Conservation (phyloP, 2,113 vertebrate genomes). For the Podilymbus podiceps region DNA sequence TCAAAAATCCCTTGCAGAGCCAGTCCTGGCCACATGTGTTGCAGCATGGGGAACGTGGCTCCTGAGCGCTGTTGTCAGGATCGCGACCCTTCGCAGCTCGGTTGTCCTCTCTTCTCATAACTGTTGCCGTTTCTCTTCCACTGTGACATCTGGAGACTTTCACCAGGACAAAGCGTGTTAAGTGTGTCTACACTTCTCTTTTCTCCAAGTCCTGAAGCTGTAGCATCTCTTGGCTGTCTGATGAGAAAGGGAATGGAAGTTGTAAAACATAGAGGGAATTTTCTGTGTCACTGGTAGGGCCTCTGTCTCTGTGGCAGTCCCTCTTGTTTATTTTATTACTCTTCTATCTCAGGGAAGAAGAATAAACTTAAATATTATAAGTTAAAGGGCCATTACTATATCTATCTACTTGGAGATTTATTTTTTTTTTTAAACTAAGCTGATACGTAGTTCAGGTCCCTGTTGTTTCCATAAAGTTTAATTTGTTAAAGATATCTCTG, state of each 20-base stretch:
- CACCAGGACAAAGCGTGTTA: neutral
- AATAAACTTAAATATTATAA: neutral
- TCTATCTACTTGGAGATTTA: neutral
- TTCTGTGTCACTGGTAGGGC: neutral
- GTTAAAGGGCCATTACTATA: neutral
- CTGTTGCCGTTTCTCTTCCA: neutral
- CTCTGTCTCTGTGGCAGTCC: neutral
- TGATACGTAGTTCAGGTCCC: neutral
- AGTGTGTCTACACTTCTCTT: neutral
- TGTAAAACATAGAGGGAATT: neutral
- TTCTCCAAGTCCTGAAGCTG: neutral
- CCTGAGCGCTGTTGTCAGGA: neutral
- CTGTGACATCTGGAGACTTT: neutral
- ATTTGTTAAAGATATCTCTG: neutral
- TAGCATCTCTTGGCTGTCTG: neutral
- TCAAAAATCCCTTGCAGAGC: neutral
- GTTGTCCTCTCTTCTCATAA: neutral
- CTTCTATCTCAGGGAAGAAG: neutral
- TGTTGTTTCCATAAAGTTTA: neutral
- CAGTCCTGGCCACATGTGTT: neutral
- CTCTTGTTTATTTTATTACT: neutral
- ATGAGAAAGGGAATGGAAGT: neutral
- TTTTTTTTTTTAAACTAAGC: neutral
- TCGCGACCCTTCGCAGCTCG: neutral
- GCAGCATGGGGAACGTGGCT: accelerated